Evolutionary conservation across 2,113 vertebrate species (phyloP).

Genomic region (Alligator sinensis): DNA sequence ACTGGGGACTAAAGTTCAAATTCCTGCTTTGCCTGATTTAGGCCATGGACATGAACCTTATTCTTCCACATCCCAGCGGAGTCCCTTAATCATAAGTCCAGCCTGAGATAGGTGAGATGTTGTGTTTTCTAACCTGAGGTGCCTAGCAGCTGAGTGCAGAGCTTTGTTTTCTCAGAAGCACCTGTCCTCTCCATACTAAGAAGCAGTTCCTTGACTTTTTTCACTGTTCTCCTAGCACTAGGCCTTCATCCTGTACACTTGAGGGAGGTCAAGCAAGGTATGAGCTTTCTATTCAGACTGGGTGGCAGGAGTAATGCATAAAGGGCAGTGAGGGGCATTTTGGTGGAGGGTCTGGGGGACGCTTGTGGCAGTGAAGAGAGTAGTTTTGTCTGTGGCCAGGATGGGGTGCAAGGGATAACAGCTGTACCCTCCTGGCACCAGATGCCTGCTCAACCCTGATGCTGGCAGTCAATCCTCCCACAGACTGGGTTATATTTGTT

Average conservation of each 20-base stretch:
- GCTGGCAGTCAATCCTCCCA: too few relatives aligned
- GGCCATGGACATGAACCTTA: rapidly evolving
- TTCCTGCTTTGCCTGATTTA: background rate
- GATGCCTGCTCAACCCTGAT: too few relatives aligned
- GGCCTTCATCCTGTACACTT: background rate
- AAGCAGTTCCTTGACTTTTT: background rate
- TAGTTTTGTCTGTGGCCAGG: too few relatives aligned
- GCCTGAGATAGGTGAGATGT: background rate
- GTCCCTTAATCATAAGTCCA: rapidly evolving
- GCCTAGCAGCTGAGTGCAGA: background rate
- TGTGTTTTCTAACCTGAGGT: background rate
- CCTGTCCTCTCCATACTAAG: background rate
- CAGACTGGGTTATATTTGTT: too few relatives aligned
- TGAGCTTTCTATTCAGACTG: background rate
- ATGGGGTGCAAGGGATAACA: too few relatives aligned
- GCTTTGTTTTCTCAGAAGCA: background rate
- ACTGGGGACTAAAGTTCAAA: background rate
- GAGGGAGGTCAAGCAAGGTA: background rate
- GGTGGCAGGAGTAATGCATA: too few relatives aligned
- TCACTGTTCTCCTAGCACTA: background rate
- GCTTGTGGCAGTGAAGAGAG: too few relatives aligned
- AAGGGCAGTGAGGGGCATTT: too few relatives aligned
- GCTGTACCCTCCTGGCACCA: too few relatives aligned
- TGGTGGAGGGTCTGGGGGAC: too few relatives aligned
- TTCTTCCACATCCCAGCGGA: background rate